Conservation (phyloP, 2,113 vertebrate genomes). For the Motacilla alba region DNA sequence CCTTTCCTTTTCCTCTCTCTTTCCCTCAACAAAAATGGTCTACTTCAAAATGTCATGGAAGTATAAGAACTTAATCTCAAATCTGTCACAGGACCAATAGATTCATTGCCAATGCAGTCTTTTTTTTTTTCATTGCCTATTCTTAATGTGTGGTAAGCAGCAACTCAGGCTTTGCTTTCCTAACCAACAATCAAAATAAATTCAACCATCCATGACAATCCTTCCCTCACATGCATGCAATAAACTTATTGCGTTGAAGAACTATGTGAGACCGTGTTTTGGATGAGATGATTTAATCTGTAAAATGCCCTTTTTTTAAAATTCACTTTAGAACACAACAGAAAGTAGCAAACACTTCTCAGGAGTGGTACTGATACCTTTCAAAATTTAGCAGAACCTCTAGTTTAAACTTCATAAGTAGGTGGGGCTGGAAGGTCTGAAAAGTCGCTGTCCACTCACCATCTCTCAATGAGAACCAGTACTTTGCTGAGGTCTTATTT, state of each 20-base stretch:
- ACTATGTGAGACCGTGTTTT: neutral
- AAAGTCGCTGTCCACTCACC: neutral
- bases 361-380: neutral
- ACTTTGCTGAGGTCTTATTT: neutral
- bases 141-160: neutral
- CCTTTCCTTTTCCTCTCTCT: slow-evolving; percentile 65
- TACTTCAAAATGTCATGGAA: slow-evolving; percentile 71
- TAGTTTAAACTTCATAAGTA: neutral
- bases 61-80: slow-evolving; percentile 67
- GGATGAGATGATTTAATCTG: neutral
- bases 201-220: neutral
- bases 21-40: slow-evolving; percentile 64
- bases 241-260: neutral
- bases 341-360: neutral
- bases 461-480: neutral
- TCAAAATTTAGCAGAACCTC: neutral
- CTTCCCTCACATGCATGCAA: neutral
- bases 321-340: neutral
- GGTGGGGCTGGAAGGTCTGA: neutral
- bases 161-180: neutral
- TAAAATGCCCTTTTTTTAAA: neutral
- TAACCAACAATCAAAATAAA: neutral
- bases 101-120: slow-evolving; percentile 52
- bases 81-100: slow-evolving; percentile 60
- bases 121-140: neutral